These are phyloP conservation scores for Luidia sarsii DNA, from an alignment of 53 echinoderm and acorn worm genomes.

Conservation along the genomic window DNA sequence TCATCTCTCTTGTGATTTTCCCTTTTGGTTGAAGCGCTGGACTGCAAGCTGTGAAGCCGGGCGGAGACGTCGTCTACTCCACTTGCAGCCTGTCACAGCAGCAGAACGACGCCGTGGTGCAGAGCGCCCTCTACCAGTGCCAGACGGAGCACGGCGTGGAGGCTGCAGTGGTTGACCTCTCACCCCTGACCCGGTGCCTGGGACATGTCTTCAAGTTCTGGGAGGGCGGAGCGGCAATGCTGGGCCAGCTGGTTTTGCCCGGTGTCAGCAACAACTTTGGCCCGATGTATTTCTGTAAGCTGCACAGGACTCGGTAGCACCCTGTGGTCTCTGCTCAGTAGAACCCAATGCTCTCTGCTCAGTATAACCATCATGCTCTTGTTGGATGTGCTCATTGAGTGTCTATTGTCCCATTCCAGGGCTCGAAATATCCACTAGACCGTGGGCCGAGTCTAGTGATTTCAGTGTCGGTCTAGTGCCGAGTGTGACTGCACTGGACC, in stretches of 20 bases:
- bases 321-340: background rate
- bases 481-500: no score
- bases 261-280: conserved; percentile 77
- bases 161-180: conserved; percentile 84
- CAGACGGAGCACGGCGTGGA: conserved; percentile 57
- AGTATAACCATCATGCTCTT: no score
- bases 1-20: no score
- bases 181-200: conserved; percentile 73
- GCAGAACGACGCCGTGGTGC: conserved; percentile 89
- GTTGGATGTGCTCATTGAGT: no score
- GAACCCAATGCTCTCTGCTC: no score
- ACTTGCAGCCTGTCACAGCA: conserved; percentile 89
- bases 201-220: conserved; percentile 73
- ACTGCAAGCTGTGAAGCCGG: conserved; percentile 75
- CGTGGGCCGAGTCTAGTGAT: no score
- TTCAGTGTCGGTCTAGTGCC: no score
- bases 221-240: conserved; percentile 30
- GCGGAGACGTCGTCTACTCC: conserved; percentile 94
- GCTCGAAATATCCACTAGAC: no score
- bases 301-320: conserved; percentile 42
- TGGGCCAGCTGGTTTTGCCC: conserved; percentile 90
- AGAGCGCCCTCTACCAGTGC: conserved; percentile 71
- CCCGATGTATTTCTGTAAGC: conserved; percentile 91
- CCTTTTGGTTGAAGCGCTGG: conserved; percentile 85
- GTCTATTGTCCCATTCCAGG: no score